phyloP scores from a whole-genome alignment of 1,140 invertebrate genomes.

The Rhopalosiphum maidis region DNA sequence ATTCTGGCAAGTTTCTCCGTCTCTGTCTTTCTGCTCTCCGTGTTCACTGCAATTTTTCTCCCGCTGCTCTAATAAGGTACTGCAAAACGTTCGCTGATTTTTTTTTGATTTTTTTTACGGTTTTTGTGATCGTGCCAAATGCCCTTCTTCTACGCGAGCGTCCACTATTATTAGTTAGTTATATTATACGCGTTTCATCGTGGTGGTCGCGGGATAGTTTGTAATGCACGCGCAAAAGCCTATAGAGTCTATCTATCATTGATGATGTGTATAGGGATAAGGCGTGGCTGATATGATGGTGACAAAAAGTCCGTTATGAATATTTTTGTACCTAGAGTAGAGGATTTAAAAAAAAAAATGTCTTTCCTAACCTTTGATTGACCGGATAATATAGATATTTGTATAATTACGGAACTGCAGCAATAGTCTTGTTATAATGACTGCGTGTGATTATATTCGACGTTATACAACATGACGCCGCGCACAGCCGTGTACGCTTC shows the following conservation, averaged over 20 bases:
- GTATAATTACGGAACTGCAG: not conserved
- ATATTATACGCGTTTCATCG: not conserved
- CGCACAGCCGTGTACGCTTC: not conserved
- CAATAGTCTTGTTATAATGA: not conserved
- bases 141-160: not conserved
- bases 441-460: not conserved
- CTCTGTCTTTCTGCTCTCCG: not conserved
- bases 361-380: not conserved
- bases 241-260: not conserved
- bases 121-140: conserved; percentile 31
- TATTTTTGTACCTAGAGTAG: not conserved
- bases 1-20: conserved; percentile 7
- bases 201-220: not conserved
- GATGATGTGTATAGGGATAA: not conserved
- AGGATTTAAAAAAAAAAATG: not conserved
- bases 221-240: not conserved
- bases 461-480: not conserved
- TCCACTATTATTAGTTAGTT: conserved; percentile 23
- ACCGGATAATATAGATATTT: not conserved
- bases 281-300: not conserved
- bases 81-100: conserved; percentile 5
- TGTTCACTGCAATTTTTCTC: not conserved
- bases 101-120: not conserved
- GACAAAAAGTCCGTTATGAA: not conserved
- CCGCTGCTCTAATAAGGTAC: not conserved